These are phyloP conservation scores for Fragum fragum DNA, from an alignment of 2,888 invertebrate genomes.

Conservation along the genomic window DNA sequence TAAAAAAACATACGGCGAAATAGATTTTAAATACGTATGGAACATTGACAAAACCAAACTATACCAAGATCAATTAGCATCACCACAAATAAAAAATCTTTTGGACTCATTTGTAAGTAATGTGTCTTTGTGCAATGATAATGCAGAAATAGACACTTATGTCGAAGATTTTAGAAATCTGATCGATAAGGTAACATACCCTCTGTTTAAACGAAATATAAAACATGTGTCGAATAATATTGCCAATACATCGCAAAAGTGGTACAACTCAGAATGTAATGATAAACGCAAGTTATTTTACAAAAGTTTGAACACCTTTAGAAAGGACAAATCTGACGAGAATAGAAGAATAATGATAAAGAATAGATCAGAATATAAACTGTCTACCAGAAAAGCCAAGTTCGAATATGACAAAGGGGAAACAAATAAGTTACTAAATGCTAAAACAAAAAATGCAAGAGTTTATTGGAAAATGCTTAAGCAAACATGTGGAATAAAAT, in stretches of 20 bases:
- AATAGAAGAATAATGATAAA: slow-evolving; percentile 30
- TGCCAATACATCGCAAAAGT: too few relatives aligned
- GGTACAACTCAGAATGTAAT: slow-evolving; percentile 1
- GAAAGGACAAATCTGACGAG: slow-evolving; percentile 12
- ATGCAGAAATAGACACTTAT: background rate
- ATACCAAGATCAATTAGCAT: background rate
- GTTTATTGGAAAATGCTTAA: slow-evolving; percentile 8
- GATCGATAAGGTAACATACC: background rate
- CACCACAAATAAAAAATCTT: background rate
- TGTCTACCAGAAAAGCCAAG: slow-evolving; percentile 18
- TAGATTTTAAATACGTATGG: too few relatives aligned
- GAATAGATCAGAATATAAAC: slow-evolving; percentile 22
- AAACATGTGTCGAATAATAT: too few relatives aligned
- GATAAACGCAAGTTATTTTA: slow-evolving; percentile 20
- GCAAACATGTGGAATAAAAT: slow-evolving; percentile 24
- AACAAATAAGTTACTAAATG: slow-evolving; percentile 11
- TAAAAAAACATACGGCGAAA: too few relatives aligned
- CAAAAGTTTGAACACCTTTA: slow-evolving; percentile 18
- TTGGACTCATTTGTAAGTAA: background rate
- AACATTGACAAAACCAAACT: too few relatives aligned
- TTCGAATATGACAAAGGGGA: slow-evolving; percentile 33
- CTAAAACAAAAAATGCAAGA: too few relatives aligned
- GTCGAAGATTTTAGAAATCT: background rate
- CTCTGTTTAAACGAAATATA: background rate
- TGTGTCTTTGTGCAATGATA: background rate